Percentiles rank a stretch among this genome's conserved stretches.
phyloP scores from a whole-genome alignment of 2,797 vertebrate species.

The Labroides dimidiatus region DNA sequence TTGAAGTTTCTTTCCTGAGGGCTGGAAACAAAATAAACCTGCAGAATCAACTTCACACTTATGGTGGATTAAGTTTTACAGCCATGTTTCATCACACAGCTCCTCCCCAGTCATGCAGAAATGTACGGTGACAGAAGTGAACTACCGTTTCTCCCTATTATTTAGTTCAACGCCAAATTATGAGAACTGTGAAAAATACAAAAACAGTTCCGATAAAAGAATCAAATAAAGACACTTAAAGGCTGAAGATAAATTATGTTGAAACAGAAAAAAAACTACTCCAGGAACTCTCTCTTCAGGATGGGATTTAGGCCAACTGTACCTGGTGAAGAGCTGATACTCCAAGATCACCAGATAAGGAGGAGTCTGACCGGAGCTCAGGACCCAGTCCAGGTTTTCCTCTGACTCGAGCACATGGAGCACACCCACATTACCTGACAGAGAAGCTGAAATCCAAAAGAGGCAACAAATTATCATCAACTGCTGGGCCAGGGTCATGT shows the following conservation, averaged over 20 bases:
- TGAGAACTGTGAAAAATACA: too few species aligned
- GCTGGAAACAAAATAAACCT: not conserved
- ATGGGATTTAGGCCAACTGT: constrained; percentile 7
- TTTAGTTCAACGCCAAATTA: too few species aligned
- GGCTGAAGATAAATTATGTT: too few species aligned
- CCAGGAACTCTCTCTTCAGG: constrained; percentile 7
- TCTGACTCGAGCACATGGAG: constrained; percentile 91
- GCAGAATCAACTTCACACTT: not conserved
- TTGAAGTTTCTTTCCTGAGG: constrained; percentile 21
- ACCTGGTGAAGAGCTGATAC: constrained; percentile 89
- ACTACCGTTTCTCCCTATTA: too few species aligned
- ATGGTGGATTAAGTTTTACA: not conserved
- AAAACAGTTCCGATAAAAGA: too few species aligned
- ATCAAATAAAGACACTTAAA: too few species aligned
- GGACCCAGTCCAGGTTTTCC: constrained; percentile 89
- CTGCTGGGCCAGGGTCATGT: too few species aligned
- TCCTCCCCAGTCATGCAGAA: too few species aligned
- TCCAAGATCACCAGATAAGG: constrained; percentile 94
- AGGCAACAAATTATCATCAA: not conserved
- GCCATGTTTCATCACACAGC: not conserved
- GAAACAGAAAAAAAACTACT: not conserved
- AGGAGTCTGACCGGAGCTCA: constrained; percentile 86
- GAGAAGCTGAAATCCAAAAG: constrained; percentile 83
- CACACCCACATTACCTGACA: constrained; percentile 93
- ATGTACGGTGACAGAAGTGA: too few species aligned